Base-by-base conservation (phyloP, 1,140 invertebrate species). In the Zelostemma sp. region DNA sequence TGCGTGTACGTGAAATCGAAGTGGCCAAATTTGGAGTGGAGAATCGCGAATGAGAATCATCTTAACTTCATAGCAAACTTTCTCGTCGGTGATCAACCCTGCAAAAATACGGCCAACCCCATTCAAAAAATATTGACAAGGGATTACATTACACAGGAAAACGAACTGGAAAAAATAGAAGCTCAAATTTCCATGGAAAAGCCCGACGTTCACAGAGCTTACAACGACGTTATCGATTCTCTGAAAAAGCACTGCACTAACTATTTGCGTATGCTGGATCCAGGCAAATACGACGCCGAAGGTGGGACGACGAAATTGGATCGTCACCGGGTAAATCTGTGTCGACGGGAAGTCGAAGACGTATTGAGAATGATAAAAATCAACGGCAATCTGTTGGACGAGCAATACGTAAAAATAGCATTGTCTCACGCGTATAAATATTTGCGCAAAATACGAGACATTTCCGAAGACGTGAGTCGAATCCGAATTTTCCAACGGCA, bases 11-110 rank as follows among this genome's bases (percentile, higher is more conserved):
- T 86, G 15, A 85, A 76, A 65, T 85, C 82, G 5, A 78, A 76
- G 67, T 86, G 83, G 84, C 83, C 83, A 1, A 84, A 86, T 56
- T 51, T 80, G 4, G 78, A 85, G 40, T 84, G 82, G 80, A 74
- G 84, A 35, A 79, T 78, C 18, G 57, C 66, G 19, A 85, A 85
- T 43, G 75, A 72, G 19, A 86, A 86, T 57, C 72, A 58, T 54
- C 74, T 85, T 8, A 31, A 38, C 1, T 78, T 62, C 40, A 80
- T 85, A 28, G 77, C 70, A 4, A 54, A 74, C 4, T 79, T 74
- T 54, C 72, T 85, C 4, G 84, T 83, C 49, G 62, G 78, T 35
- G 33, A 35, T n/a, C 3, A 28, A 28, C 8, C 8, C 3, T 28
- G 8, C 25, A 28, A 28, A 28, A 8, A 28, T 3, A 28, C n/a